These are phyloP conservation scores for Brassicogethes aeneus DNA, from an alignment of 2,888 invertebrate species.

Conservation along the genomic window DNA sequence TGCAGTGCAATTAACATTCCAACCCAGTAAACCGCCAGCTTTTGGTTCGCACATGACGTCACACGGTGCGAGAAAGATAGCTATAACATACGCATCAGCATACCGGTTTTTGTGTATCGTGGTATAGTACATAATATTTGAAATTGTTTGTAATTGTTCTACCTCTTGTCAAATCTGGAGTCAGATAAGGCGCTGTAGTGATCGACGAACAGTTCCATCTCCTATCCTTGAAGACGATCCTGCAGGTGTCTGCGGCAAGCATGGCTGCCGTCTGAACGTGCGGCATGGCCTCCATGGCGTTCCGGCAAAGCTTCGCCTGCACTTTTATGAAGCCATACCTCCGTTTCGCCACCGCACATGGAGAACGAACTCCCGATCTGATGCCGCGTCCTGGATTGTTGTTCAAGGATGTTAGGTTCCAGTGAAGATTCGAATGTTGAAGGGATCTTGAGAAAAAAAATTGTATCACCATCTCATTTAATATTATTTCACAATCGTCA, in stretches of 20 bases:
- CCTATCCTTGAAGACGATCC: conserved; percentile 58
- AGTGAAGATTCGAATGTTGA: conserved; percentile 36
- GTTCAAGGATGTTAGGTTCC: conserved; percentile 31
- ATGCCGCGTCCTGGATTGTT: conserved; percentile 31
- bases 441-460: conserved; percentile 30
- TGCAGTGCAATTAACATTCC: too few relatives aligned
- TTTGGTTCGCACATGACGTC: too few relatives aligned
- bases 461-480: background rate
- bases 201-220: conserved; percentile 81
- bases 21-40: too few relatives aligned
- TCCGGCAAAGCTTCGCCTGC: conserved; percentile 56
- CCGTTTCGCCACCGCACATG: conserved; percentile 34
- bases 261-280: conserved; percentile 66
- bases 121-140: background rate
- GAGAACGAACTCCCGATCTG: conserved; percentile 32
- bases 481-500: background rate
- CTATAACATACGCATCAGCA: background rate
- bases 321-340: conserved; percentile 47
- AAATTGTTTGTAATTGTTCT: too few relatives aligned
- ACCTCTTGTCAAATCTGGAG: conserved; percentile 75
- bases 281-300: conserved; percentile 62
- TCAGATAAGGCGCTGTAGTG: conserved; percentile 58
- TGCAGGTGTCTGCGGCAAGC: conserved; percentile 60
- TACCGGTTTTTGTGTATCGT: background rate
- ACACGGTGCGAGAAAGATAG: too few relatives aligned